Base-by-base conservation (phyloP, 1,140 invertebrate genomes). In the Oscheius sp. region DNA sequence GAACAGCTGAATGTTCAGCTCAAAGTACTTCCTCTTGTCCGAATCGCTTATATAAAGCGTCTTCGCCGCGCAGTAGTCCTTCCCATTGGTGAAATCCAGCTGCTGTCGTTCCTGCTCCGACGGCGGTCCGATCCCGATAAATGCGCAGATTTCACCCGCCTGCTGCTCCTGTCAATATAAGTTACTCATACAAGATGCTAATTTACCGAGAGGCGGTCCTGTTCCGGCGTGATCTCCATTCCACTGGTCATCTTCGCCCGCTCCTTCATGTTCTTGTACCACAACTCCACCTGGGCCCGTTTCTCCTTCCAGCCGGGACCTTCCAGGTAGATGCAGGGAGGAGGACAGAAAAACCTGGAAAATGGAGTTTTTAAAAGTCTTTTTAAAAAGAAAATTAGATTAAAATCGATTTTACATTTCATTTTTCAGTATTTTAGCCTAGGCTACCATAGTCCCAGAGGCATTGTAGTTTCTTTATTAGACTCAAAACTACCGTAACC, bases 71-170 rank as follows among this genome's bases (percentile, higher is more conserved):
- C 95, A 99, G 86, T 98, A 99, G 85, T 96, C 93, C 88, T 89
- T 89, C 85, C 90, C 90, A 74, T 88, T 89, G 78, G 95, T 96
- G 69, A 99, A 88, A 86, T 99, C 96, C 28, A 99, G 87, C 84
- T 96, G 94, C 84, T 98, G 95, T 93, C 97, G 97, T 82, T 99
- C 96, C 85, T 97, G 95, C 84, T 98, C 95, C 0, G 93, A 94
- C 85, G 76, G 66, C 1, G 95, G 96, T 0, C 95, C 95, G 76
- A 99, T 99, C 1, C 96, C 96, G 83, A 99, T 99, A 81, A 97
- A 97, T 13, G 95, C 95, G 87, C 94, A 96, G 2, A 99, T 87
- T 83, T 97, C 94, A 0, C 71, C 35, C 10, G 71, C 35, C 55
- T 80, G 77, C 34, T 67, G 46, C 23, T 79, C 78, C 1, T 73